Evolutionary conservation across 1,140 invertebrate species (phyloP), one percentile per base, ranked within the genome.

Genomic region (Panagrolaimus sp.): DNA sequence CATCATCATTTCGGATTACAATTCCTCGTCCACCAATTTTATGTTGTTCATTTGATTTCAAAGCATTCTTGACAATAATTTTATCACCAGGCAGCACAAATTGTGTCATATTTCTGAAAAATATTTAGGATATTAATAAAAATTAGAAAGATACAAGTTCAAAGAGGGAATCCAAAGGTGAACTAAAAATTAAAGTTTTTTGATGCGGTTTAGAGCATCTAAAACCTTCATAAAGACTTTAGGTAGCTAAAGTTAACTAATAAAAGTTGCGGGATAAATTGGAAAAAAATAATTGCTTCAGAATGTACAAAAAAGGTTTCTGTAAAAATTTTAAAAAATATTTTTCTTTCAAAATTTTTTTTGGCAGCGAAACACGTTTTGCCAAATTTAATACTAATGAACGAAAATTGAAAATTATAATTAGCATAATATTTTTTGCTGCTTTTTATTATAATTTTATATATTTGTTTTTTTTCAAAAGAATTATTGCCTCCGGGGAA

Each of bases 1-100:
- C 48, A 24, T 24, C 48, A 21, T 52, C 48, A 0, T 52, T n/a
- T n/a, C n/a, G 48, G 0, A 52, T 24, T n/a, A 52, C 48, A 52
- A 52, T 52, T 21, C 48, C 48, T 8, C 48, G 48, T 21, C 48
- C 48, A 52, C 48, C 17, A 1, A 52, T n/a, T 24, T 52, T 52
- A n/a, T 24, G 48, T 24, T 52, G 17, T 24, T 52, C 26, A 24
- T 24, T 24, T 21, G 48, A n/a, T 21, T 24, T 52, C n/a, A 52
- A n/a, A 52, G 48, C 48, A 14, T 52, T 52, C 14, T 52, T 24
- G 7, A 24, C n/a, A 15, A 52, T 24, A 8, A 52, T 52, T 24
- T 52, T 52, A 24, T 52, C 48, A 24, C 48, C 48, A 52, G 48
- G 48, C 5, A 52, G 17, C 48, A 52, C 48, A 52, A 52, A 52